Conservation (phyloP, 2,113 vertebrate species). For the Podarcis raffonei region DNA sequence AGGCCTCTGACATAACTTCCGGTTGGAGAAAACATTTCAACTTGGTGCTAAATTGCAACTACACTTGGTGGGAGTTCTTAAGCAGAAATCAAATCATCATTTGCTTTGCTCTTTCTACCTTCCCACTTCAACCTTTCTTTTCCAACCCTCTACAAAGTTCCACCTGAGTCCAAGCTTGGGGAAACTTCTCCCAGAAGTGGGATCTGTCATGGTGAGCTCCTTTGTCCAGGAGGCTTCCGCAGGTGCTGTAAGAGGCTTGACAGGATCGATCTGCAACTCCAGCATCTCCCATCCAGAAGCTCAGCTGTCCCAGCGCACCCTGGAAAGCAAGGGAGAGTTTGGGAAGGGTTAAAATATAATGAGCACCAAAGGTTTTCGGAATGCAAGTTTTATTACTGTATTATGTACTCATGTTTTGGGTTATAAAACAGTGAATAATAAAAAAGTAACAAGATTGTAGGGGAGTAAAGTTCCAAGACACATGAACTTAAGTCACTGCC, state of each 20-base stretch:
- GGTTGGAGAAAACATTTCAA: not conserved
- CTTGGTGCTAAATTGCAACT: not conserved
- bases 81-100: too few relatives aligned
- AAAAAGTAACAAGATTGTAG: not conserved
- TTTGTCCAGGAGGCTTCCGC: conserved; percentile 37
- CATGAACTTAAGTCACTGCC: not conserved
- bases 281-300: conserved; percentile 83
- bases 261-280: conserved; percentile 78
- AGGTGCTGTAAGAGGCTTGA: conserved; percentile 61
- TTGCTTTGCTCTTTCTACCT: not conserved
- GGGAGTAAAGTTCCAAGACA: not conserved
- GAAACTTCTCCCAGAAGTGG: not conserved
- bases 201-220: conserved; percentile 39
- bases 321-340: conserved; percentile 44
- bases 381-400: too few relatives aligned
- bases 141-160: not conserved
- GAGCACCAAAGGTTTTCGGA: too few relatives aligned
- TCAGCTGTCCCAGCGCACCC: conserved; percentile 84
- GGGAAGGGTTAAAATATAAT: not conserved
- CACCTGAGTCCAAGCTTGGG: conserved; percentile 51
- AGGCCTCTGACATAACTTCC: not conserved
- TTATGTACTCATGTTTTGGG: too few relatives aligned
- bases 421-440: not conserved
- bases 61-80: not conserved
- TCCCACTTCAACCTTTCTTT: too few relatives aligned